A percentile compares a stretch with the other conserved stretches of the same genome.
Evolutionary conservation across 2,888 invertebrate genomes (phyloP).

Genomic region (Rugalucina vietnamica): DNA sequence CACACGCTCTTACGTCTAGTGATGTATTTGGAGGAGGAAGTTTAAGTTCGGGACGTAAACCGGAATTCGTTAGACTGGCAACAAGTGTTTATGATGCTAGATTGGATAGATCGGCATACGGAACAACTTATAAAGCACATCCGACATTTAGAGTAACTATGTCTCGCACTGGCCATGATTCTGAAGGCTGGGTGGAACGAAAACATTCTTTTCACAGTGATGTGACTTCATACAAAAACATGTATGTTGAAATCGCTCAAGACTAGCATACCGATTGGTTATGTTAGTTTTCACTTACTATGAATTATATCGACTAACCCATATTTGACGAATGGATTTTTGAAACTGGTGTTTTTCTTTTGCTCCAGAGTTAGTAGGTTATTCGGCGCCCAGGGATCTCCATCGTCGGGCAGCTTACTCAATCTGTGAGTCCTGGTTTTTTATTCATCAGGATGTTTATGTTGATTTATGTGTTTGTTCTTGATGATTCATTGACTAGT

Average conservation of each 20-base stretch:
- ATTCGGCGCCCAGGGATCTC: too few relatives aligned
- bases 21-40: slow-evolving; percentile 67
- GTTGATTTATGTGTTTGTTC: too few relatives aligned
- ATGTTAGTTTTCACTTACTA: too few relatives aligned
- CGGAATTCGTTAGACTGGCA: slow-evolving; percentile 69
- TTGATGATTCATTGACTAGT: too few relatives aligned
- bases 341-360: too few relatives aligned
- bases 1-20: slow-evolving; percentile 59
- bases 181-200: slow-evolving; percentile 66
- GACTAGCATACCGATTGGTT: too few relatives aligned
- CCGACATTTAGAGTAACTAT: slow-evolving; percentile 68
- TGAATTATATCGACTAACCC: too few relatives aligned
- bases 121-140: slow-evolving; percentile 60
- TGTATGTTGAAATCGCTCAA: slow-evolving; percentile 60
- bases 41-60: slow-evolving; percentile 37
- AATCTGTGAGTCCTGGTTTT: too few relatives aligned
- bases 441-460: too few relatives aligned
- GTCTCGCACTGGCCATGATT: slow-evolving; percentile 50
- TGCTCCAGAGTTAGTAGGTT: too few relatives aligned
- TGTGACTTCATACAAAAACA: slow-evolving; percentile 66
- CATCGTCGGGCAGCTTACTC: too few relatives aligned
- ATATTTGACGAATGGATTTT: too few relatives aligned
- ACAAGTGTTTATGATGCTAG: slow-evolving; percentile 69
- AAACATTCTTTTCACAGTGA: slow-evolving; percentile 64
- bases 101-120: slow-evolving; percentile 55